Base-by-base conservation (phyloP, 35 echinoderm and acorn worm species). In the Hemicentrotus pulcherrimus region DNA sequence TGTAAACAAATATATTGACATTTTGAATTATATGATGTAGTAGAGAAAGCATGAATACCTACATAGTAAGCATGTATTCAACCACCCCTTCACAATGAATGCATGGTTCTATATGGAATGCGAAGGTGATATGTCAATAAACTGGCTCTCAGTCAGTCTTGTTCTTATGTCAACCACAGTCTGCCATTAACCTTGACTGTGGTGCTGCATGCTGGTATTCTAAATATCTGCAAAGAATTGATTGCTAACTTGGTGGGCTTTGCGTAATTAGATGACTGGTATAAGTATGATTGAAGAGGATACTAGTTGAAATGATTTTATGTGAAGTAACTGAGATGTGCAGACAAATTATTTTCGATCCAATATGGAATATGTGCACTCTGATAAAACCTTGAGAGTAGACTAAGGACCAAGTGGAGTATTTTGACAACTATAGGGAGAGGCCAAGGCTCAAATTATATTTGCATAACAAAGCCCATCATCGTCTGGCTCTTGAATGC, bases 1-100 rank as follows among this genome's bases (percentile, higher is more conserved):
- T 78, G 65, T 78, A 78, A 22, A n/a, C 65, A 78, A 78, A 78
- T n/a, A n/a, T 78, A 78, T 78, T 78, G 65, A 78, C 65, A 78
- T 78, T 78, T 78, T 78, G 65, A n/a, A 78, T 78, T 78, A 10
- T 55, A 55, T 55, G 50, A 78, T 78, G 19, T 28, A 78, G 65
- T 28, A n/a, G 65, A 78, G 65, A 28, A 78, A 28, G 50, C 50
- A 55, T 55, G 10, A 14, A 55, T 9, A 10, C 50, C 50, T 55
- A 15, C 50, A 55, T 55, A 14, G 50, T 55, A 55, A 12, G 50
- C 10, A 78, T n/a, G 65, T 78, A 7, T 78, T 78, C 19, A n/a
- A 78, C 65, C 65, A 78, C 65, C 19, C 28, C 4, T 78, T 18
- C 65, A 78, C 65, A 78, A 78, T 78, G 24, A 1, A 78, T n/a